Conservation (phyloP, 1,140 invertebrate genomes). For the Papilio glaucus region DNA sequence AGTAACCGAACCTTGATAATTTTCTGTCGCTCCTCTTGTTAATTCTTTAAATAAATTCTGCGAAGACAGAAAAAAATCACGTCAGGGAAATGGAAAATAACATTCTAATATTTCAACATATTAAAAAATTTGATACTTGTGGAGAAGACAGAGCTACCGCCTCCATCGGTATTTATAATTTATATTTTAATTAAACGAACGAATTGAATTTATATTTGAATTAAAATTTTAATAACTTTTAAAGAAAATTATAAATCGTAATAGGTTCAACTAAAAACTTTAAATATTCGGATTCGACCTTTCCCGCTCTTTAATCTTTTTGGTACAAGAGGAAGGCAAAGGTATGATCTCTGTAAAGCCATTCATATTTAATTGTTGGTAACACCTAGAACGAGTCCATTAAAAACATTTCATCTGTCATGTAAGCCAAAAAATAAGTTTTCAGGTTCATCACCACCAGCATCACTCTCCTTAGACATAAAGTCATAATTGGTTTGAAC, state of each 20-base stretch:
- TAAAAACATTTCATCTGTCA: too few species aligned
- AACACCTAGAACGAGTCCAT: too few species aligned
- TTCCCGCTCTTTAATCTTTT: slow-evolving; percentile 2
- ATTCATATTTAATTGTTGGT: too few species aligned
- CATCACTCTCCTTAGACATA: too few species aligned
- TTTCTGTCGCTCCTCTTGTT: slow-evolving; percentile 58
- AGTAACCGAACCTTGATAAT: slow-evolving; percentile 68
- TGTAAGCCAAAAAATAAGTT: too few species aligned
- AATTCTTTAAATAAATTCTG: slow-evolving; percentile 68
- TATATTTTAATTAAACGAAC: not conserved
- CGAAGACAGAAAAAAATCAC: slow-evolving; percentile 51
- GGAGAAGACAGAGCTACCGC: not conserved
- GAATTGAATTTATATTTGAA: not conserved
- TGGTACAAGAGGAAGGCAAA: not conserved
- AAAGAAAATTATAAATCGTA: not conserved
- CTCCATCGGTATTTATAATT: not conserved
- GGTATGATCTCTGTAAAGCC: not conserved
- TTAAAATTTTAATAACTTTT: not conserved
- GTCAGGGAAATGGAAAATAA: not conserved
- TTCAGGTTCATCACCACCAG: too few species aligned
- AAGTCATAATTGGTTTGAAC: too few species aligned
- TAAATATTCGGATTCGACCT: not conserved
- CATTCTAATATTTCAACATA: not conserved
- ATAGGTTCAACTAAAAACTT: not conserved
- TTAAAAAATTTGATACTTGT: not conserved